Percentiles rank a stretch among this genome's conserved stretches.
Evolutionary conservation across 2,888 invertebrate genomes (phyloP).

Genomic region (Lysandra bellargus): DNA sequence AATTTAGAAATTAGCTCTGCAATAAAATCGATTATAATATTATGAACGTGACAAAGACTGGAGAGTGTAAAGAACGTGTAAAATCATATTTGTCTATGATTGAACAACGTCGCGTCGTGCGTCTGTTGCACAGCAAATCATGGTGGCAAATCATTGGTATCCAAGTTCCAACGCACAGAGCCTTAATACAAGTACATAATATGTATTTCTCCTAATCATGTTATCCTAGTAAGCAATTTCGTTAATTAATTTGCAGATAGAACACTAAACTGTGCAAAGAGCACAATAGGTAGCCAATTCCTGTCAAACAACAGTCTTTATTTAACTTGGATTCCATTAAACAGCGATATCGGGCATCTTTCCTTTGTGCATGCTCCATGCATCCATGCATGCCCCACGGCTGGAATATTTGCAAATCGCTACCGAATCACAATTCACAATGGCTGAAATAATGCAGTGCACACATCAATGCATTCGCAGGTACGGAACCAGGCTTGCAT

Average conservation of each 20-base stretch:
- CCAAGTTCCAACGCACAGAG: too few species aligned
- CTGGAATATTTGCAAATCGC: conserved; percentile 41
- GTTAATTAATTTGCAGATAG: neutral
- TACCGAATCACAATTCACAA: conserved; percentile 43
- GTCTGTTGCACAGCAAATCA: too few species aligned
- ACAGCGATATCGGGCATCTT: conserved; percentile 18
- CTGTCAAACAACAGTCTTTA: conserved; percentile 6
- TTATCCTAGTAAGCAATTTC: neutral
- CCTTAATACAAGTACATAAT: too few species aligned
- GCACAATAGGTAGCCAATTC: neutral
- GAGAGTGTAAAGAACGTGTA: too few species aligned
- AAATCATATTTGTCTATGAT: too few species aligned
- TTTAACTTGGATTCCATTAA: conserved; percentile 28
- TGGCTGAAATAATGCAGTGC: conserved; percentile 49
- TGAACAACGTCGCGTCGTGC: too few species aligned
- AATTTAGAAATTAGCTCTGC: neutral
- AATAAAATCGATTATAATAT: too few species aligned
- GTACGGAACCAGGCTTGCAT: conserved; percentile 45
- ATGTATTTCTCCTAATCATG: neutral
- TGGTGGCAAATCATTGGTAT: too few species aligned
- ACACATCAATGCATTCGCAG: conserved; percentile 46
- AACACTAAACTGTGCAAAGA: neutral
- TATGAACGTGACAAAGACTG: too few species aligned
- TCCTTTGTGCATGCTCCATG: conserved; percentile 16
- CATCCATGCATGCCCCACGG: conserved; percentile 34